These are phyloP conservation scores for Zonotrichia albicollis DNA, from an alignment of 2,797 vertebrate species.

Conservation along the genomic window DNA sequence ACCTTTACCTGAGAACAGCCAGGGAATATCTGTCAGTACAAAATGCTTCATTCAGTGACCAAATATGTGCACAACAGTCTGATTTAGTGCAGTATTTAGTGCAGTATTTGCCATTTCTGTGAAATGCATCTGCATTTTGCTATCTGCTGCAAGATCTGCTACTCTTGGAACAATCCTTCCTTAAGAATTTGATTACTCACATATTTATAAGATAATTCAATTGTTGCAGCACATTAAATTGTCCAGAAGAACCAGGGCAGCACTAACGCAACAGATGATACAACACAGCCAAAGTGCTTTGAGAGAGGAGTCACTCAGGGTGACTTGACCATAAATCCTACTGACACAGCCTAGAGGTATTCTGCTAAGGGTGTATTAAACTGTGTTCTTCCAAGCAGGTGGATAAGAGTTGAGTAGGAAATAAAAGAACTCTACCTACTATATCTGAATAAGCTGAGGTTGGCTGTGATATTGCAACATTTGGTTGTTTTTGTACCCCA, in stretches of 20 bases:
- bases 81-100: background rate
- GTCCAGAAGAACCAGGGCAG: background rate
- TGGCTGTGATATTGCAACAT: background rate
- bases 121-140: background rate
- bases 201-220: background rate
- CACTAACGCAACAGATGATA: background rate
- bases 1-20: background rate
- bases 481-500: background rate
- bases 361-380: background rate
- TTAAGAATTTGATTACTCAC: background rate
- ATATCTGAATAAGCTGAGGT: background rate
- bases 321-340: background rate
- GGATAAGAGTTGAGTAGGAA: no score
- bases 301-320: background rate
- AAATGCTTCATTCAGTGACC: background rate
- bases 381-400: background rate
- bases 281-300: background rate
- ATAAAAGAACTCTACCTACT: background rate
- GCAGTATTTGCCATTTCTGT: background rate
- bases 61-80: background rate
- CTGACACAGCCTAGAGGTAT: background rate
- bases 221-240: background rate
- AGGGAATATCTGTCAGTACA: background rate
- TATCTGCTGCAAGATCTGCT: background rate
- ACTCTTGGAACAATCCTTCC: background rate